Percentiles rank a stretch among this genome's conserved stretches.
Evolutionary conservation across 2,797 vertebrate genomes (phyloP).

Genomic region (Morus bassanus): DNA sequence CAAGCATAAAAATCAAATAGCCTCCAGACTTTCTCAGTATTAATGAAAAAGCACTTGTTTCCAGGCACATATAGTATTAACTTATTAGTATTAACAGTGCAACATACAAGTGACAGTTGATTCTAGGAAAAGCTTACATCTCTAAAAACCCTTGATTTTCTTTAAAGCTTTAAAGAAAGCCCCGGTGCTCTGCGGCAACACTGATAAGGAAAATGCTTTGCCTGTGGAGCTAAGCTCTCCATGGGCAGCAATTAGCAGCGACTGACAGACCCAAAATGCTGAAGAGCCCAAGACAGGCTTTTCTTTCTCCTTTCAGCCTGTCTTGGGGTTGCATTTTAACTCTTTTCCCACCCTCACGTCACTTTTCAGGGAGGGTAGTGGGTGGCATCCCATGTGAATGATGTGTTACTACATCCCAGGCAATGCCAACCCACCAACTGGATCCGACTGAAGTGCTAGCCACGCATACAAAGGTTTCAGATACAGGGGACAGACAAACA

Average conservation of each 20-base stretch:
- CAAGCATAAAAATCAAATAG: neutral
- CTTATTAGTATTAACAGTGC: neutral
- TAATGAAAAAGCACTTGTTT: slow-evolving; percentile 49
- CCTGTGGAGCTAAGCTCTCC: slow-evolving; percentile 3
- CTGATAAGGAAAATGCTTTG: slow-evolving; percentile 9
- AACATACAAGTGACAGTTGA: neutral
- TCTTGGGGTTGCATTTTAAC: neutral
- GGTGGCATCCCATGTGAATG: no score
- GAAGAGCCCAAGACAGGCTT: neutral
- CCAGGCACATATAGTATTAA: slow-evolving; percentile 29
- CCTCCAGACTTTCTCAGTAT: neutral
- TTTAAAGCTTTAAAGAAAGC: slow-evolving; percentile 27
- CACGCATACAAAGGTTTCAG: fast-evolving
- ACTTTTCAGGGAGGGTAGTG: neutral
- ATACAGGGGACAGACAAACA: fast-evolving
- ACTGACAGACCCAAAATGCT: neutral
- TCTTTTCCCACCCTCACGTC: neutral
- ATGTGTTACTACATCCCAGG: neutral
- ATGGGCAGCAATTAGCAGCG: neutral
- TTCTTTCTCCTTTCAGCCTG: neutral
- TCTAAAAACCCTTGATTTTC: slow-evolving; percentile 4
- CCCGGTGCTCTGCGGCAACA: neutral
- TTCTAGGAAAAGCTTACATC: neutral
- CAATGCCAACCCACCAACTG: neutral
- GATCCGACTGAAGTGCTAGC: fast-evolving